phyloP scores from a whole-genome alignment of 2,113 vertebrate species.

The Maccullochella peelii region DNA sequence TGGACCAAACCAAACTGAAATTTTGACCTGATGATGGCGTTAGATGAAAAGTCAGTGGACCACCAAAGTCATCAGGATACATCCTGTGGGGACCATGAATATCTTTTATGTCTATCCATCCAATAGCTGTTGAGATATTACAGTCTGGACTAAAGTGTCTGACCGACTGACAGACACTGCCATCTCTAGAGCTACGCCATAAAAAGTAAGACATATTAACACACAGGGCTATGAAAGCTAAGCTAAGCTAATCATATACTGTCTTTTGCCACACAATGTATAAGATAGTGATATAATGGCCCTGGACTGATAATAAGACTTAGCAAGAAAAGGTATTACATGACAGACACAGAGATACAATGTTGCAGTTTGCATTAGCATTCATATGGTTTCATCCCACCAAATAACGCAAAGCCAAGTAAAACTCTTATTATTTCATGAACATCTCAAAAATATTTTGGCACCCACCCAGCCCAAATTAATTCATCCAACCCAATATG shows the following conservation, averaged over 20 bases:
- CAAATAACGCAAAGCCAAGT: constrained; percentile 13
- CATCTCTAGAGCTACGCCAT: neutral
- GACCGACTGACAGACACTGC: neutral
- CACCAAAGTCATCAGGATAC: neutral
- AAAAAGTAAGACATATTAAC: neutral
- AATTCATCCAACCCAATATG: constrained; percentile 19
- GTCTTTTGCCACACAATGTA: neutral
- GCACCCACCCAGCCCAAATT: constrained; percentile 22
- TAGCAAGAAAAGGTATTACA: neutral
- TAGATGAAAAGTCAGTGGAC: neutral
- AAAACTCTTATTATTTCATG: constrained; percentile 30
- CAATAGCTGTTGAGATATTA: neutral
- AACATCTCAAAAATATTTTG: constrained; percentile 28
- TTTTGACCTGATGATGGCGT: neutral
- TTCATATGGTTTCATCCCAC: constrained; percentile 16
- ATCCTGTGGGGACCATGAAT: neutral
- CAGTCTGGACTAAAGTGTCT: neutral
- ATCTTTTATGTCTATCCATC: neutral
- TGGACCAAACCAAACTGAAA: neutral
- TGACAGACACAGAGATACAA: neutral
- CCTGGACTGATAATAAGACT: neutral
- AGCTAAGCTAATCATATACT: neutral
- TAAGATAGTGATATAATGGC: neutral
- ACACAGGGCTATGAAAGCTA: neutral
- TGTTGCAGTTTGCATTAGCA: neutral